Conservation (phyloP, 2,888 invertebrate species). For the Andrena camellia region DNA sequence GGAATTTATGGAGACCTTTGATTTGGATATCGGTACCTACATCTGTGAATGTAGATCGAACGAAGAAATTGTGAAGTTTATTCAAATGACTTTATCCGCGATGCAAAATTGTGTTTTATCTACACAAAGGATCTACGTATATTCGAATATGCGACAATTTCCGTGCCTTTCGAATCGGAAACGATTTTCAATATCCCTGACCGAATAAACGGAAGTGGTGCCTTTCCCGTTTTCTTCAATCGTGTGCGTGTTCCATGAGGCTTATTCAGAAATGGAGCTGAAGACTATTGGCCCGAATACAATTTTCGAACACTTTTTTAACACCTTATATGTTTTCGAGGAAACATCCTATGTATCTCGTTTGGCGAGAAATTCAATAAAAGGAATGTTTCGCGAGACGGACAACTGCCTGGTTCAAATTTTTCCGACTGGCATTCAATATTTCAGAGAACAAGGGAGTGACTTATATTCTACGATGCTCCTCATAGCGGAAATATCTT, state of each 20-base stretch:
- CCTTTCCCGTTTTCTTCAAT: conserved; percentile 13
- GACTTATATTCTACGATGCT: background rate
- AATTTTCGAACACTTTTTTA: background rate
- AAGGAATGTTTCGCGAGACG: background rate
- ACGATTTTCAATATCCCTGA: conserved; percentile 60
- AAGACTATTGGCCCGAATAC: conserved; percentile 12
- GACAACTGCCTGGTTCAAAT: background rate
- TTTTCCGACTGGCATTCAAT: background rate
- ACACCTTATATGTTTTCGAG: background rate
- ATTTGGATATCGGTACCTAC: too few species aligned
- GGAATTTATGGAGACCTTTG: background rate
- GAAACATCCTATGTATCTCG: background rate
- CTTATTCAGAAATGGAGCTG: conserved; percentile 7
- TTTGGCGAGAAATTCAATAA: background rate
- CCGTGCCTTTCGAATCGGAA: conserved; percentile 47
- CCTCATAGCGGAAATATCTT: background rate
- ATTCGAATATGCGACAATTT: conserved; percentile 34
- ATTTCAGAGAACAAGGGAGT: background rate
- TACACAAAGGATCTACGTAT: background rate
- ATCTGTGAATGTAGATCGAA: background rate
- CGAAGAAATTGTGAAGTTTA: background rate
- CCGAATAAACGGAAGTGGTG: conserved; percentile 40
- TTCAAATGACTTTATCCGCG: background rate
- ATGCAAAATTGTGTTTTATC: conserved; percentile 13
- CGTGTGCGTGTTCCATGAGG: background rate